A percentile compares a stretch with the other conserved stretches of the same genome.
Conservation (phyloP, 1,140 invertebrate genomes). For the Phenacoccus solenopsis region DNA sequence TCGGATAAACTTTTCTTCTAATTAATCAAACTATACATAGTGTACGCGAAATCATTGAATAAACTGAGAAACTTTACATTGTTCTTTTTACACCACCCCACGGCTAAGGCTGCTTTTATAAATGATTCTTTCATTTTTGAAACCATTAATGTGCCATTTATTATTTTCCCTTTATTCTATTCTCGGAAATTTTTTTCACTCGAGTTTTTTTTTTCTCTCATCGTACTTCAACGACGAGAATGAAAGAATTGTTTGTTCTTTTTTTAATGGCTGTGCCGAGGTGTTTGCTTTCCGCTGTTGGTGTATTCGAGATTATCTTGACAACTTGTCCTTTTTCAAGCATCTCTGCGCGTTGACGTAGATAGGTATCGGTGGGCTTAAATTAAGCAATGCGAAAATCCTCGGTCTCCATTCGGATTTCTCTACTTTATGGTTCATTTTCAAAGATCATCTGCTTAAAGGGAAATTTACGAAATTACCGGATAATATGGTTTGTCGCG, state of each 20-base stretch:
- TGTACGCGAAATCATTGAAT: not conserved
- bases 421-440: no score
- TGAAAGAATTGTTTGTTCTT: not conserved
- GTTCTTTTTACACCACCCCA: not conserved
- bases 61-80: not conserved
- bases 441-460: no score
- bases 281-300: no score
- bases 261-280: not conserved
- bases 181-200: not conserved
- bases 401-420: no score
- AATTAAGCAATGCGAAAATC: no score
- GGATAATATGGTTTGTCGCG: no score
- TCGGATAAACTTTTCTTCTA: not conserved
- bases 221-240: not conserved
- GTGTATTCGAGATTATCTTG: no score
- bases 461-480: no score
- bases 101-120: no score
- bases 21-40: constrained; percentile 3
- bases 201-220: not conserved
- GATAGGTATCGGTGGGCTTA: no score
- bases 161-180: not conserved
- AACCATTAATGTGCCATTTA: not conserved
- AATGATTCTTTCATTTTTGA: constrained; percentile 3
- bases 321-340: no score
- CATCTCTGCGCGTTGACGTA: no score